Evolutionary conservation across 2,797 vertebrate species (phyloP), one percentile per base, ranked within the genome.

Genomic region (Pangasius macronema): DNA sequence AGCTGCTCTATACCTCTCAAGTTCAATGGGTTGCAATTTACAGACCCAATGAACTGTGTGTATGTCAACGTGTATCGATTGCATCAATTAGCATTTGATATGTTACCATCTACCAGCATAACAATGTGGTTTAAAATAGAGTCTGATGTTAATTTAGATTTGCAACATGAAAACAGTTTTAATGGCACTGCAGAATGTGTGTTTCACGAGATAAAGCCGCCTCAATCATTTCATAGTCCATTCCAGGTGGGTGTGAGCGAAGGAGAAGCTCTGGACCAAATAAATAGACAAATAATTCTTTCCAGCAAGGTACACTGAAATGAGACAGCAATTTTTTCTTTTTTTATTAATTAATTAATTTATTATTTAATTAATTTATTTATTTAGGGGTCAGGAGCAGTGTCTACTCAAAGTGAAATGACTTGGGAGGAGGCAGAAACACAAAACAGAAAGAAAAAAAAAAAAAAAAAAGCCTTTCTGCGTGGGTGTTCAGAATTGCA

Each of bases 381-480:
- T 75, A 75, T 87, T 86, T 79, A 61, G 33, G 61, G 27, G 59
- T 75, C 72, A 70, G 27, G 30, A 84, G 85, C 22, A 49, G 18
- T 77, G 72, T 86, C 84, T 67, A 18, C 83, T 82, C 22, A n/a
- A 70, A 77, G 82, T 51, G 84, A 90, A 90, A 87, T 82, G 72
- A 80, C 89, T 90, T 76, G 33, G 88, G 72, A 90, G 85, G 49
- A 90, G 85, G 67, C 77, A n/a, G 67, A 85, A 67, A 89, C 83
- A 88, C 81, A 83, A 86, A 88, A 83, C 76, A 49, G 73, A n/a
- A 42, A 39, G 5, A 42, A 42, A 55, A 85, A 85, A 90, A 42
- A 42, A 42, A 55, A 85, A 85, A 90, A 89, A 92, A 91, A 89
- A 90, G 76, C 87, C 85, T 86, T 84, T 87, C 73, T 83, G 88